phyloP scores from a whole-genome alignment of 2,113 vertebrate genomes.

The Misgurnus mizolepis region DNA sequence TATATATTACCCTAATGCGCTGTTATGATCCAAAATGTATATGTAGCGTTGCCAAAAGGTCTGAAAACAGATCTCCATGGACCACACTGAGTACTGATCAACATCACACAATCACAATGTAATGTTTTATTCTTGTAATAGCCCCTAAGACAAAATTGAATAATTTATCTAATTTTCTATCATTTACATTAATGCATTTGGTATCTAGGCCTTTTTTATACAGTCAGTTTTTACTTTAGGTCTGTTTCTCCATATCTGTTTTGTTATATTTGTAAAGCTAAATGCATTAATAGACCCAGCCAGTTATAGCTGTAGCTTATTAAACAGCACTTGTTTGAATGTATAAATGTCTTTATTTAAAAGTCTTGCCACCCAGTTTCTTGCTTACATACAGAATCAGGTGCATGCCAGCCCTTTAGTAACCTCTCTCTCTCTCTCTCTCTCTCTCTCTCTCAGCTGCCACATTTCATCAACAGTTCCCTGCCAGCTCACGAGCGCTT shows the following conservation, averaged over 20 bases:
- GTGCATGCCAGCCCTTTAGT: background rate
- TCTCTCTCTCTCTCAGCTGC: conserved; percentile 74
- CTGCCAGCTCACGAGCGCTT: conserved; percentile 88
- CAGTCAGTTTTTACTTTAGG: background rate
- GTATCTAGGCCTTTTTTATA: no score
- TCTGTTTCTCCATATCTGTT: background rate
- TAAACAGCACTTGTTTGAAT: background rate
- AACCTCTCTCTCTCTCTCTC: conserved; percentile 13
- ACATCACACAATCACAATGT: no score
- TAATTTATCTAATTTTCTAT: background rate
- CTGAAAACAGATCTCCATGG: background rate
- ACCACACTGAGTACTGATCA: background rate
- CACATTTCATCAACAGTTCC: conserved; percentile 96
- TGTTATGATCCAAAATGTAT: background rate
- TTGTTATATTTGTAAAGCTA: background rate
- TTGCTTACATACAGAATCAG: conserved; percentile 4
- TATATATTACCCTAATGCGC: conserved; percentile 12
- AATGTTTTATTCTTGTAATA: no score
- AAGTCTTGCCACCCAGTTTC: conserved; percentile 3
- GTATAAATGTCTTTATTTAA: background rate
- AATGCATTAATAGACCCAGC: background rate
- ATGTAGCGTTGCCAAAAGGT: background rate
- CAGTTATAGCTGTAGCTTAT: conserved; percentile 3
- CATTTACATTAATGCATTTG: no score
- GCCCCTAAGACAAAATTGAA: background rate